Base-by-base conservation (phyloP, 1,140 invertebrate genomes). In the Campoletis sonorensis region DNA sequence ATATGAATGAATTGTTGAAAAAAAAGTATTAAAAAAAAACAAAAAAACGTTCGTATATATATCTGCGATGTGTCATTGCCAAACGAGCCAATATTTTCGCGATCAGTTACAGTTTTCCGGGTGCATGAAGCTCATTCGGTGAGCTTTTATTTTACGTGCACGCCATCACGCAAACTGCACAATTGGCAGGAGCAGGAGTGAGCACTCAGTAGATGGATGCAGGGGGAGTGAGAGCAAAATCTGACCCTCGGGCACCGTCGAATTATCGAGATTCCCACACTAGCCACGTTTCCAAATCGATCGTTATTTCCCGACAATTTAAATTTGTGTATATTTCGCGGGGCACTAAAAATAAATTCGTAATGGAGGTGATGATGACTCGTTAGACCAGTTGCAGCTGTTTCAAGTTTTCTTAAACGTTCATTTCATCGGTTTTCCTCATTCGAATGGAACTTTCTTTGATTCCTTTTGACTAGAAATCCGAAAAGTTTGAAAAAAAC, bases 31-130 rank as follows among this genome's bases (percentile, higher is more conserved):
- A n/a, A n/a, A n/a, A n/a, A n/a, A n/a, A n/a, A n/a, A n/a, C n/a
- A n/a, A 61, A 10, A 64, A 64, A 26, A 27, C 10, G 21, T 27
- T 23, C 23, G 61, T 11, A 61, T 78, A 78, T 77, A 81, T 83
- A 81, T 84, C 83, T 85, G 83, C 83, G 79, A 80, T 79, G 84
- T 84, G 84, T 86, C 87, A 88, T 86, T 86, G 83, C 85, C 87
- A 88, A 86, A 82, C 82, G 80, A 64, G 67, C 81, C 79, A 81
- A 85, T 85, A 64, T 64, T 64, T 64, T 27, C 3, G 61, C 61
- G 61, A 64, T 64, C 83, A 84, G 85, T 83, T 82, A 81, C 84
- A 70, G 80, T 81, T 86, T 84, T 80, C 81, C 61, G 61, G 61
- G 11, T 64, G 61, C 23, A 64, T 15, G 23, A 64, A 64, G 23